Evolutionary conservation across 2,888 invertebrate genomes (phyloP), one percentile per base, ranked within the genome.

Genomic region (Dryomyza anilis): DNA sequence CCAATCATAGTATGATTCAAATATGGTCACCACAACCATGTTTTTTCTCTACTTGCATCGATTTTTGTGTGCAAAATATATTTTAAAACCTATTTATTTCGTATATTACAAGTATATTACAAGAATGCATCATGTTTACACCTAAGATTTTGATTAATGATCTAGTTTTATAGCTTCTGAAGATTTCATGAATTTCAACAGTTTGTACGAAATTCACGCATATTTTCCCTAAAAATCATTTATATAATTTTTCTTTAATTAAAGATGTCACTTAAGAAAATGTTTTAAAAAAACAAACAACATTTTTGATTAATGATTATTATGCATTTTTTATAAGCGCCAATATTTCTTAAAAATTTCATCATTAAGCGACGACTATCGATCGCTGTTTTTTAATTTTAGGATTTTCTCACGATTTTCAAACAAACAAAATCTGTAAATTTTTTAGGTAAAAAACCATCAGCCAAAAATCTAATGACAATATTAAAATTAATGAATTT

Each of bases 401-500:
- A 27, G 16, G 10, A 55, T 55, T 21, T 36, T 55, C 36, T 33
- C 55, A 36, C 33, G 55, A 19, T 19, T 12, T 10, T 12, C 12
- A 12, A 3, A 33, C 7, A 33, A 36, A 33, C 19, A 33, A 55
- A 30, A 33, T 12, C 10, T n/a, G 7, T 29, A 21, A 39, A 29
- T 36, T 60, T 63, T 63, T 52, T 55, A 10, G 33, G 52, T 14
- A 45, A 61, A 68, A 62, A 61, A 55, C 16, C 33, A 48, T 52
- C 57, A n/a, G n/a, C n/a, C n/a, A n/a, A 60, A 59, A 67, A 64
- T 63, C 58, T 76, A 78, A 78, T 79, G 79, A 76, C 76, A 78
- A 72, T 77, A 79, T 79, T 79, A 78, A 78, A 79, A 79, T 79
- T 76, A 79, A 79, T 79, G 78, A 78, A 61, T 66, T 60, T 58